phyloP scores from a whole-genome alignment of 2,888 invertebrate species.

The Cerastis leucographa region DNA sequence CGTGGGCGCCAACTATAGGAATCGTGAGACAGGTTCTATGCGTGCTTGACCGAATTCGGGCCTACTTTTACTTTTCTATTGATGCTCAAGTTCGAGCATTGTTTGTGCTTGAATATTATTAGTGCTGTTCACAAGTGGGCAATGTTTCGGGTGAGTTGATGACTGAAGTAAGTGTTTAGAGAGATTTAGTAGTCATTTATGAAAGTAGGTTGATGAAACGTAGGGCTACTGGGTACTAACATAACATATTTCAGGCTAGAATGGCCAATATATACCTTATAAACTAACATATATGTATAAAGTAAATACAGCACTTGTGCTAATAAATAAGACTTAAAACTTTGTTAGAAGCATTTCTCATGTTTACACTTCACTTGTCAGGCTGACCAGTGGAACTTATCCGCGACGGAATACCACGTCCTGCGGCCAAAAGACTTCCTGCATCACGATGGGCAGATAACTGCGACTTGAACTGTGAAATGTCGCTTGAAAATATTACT shows the following conservation, averaged over 20 bases:
- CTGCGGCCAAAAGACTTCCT: too few species aligned
- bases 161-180: conserved; percentile 39
- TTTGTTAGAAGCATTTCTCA: too few species aligned
- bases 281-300: too few species aligned
- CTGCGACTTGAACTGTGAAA: background rate
- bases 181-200: conserved; percentile 28
- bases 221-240: background rate
- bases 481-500: background rate
- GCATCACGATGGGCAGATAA: too few species aligned
- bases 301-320: too few species aligned
- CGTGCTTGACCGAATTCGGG: conserved; percentile 70
- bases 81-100: conserved; percentile 56
- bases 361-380: too few species aligned
- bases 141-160: conserved; percentile 44
- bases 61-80: conserved; percentile 70
- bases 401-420: too few species aligned
- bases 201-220: conserved; percentile 3
- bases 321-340: too few species aligned
- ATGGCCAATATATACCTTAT: too few species aligned
- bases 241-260: too few species aligned
- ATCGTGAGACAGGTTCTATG: conserved; percentile 55
- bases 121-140: conserved; percentile 27
- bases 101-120: conserved; percentile 48
- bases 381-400: too few species aligned
- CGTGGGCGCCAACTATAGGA: conserved; percentile 55